Conservation (phyloP, 2,113 vertebrate species). For the Piaya cayana region DNA sequence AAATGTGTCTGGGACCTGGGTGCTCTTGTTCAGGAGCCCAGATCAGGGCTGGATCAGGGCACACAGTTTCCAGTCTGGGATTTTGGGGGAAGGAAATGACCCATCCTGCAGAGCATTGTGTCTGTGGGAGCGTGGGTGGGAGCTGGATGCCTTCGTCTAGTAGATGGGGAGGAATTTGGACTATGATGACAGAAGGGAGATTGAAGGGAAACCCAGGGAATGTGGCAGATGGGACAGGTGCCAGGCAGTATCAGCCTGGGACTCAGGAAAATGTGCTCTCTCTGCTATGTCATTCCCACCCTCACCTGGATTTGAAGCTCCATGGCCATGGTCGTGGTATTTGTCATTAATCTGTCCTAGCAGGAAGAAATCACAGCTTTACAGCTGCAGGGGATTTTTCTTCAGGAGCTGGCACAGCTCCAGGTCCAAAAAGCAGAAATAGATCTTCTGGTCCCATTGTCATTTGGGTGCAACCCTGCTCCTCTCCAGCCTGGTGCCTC, state of each 20-base stretch:
- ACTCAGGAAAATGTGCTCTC: accelerated
- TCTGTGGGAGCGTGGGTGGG: not conserved
- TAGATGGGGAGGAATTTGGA: not conserved
- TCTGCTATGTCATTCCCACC: not conserved
- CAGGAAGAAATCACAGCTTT: not conserved
- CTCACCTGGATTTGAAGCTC: accelerated
- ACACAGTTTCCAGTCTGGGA: not conserved
- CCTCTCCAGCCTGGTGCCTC: not conserved
- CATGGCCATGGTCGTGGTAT: accelerated
- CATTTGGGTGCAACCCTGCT: accelerated
- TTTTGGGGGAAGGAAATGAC: too few relatives aligned
- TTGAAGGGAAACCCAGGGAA: not conserved
- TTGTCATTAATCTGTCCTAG: not conserved
- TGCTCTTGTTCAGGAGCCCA: not conserved
- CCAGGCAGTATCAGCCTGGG: not conserved
- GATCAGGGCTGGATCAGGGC: not conserved
- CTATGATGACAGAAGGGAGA: not conserved
- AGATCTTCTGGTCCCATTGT: not conserved
- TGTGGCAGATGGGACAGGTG: accelerated
- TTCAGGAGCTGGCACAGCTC: not conserved
- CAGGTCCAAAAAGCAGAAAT: not conserved
- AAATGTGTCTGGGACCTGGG: not conserved
- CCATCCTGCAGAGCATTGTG: accelerated
- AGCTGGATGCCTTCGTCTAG: not conserved
- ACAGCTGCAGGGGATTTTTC: accelerated